These are phyloP conservation scores for Drosophila histrio DNA, from an alignment of 2,888 invertebrate genomes.

Conservation along the genomic window DNA sequence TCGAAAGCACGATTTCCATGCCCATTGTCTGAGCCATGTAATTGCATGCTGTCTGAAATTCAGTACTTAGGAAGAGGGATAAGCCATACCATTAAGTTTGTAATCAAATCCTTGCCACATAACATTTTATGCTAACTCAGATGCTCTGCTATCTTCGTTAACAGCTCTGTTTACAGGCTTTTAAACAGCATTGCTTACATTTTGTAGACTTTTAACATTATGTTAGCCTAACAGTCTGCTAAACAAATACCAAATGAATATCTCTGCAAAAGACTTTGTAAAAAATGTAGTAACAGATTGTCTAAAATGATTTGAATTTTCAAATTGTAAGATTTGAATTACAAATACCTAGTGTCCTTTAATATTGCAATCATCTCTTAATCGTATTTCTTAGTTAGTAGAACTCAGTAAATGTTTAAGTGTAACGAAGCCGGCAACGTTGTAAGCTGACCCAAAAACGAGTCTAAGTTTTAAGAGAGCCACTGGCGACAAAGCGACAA, in stretches of 20 bases:
- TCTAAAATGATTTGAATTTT: neutral
- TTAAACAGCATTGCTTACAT: conserved; percentile 28
- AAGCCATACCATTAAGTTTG: conserved; percentile 11
- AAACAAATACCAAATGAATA: neutral
- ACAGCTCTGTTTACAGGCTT: neutral
- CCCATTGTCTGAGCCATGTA: conserved; percentile 61
- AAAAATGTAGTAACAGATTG: no score
- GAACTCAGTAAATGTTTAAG: neutral
- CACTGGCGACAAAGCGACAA: conserved; percentile 68
- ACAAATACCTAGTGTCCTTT: neutral
- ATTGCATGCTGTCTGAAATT: conserved; percentile 49
- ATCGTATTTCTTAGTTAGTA: neutral
- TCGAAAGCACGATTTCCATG: conserved; percentile 59
- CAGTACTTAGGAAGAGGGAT: conserved; percentile 5
- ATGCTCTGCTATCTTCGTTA: neutral
- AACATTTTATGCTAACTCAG: conserved; percentile 17
- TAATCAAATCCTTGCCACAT: conserved; percentile 14
- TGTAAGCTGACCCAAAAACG: conserved; percentile 54
- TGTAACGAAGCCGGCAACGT: conserved; percentile 14
- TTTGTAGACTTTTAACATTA: conserved; percentile 61
- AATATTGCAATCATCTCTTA: neutral
- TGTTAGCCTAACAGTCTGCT: neutral
- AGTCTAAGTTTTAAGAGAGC: conserved; percentile 32
- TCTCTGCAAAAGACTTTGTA: neutral
- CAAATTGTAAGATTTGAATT: neutral